A percentile compares a stretch with the other conserved stretches of the same genome.
These are phyloP conservation scores for Napeogenes inachia DNA, from an alignment of 2,888 invertebrate species.

Conservation along the genomic window DNA sequence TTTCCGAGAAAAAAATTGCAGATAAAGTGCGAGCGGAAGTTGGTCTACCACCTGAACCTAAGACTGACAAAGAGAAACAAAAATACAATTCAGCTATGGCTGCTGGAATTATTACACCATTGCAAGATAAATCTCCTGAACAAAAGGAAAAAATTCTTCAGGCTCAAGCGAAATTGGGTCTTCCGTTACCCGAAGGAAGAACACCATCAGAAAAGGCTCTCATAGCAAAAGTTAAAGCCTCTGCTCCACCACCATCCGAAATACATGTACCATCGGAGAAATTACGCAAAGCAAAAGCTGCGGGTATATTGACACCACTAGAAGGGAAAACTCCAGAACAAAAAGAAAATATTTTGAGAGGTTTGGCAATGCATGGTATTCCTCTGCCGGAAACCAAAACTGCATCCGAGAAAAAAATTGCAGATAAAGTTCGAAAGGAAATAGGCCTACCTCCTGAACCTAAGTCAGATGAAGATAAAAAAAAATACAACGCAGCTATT, in stretches of 20 bases:
- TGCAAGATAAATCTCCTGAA: constrained; percentile 33
- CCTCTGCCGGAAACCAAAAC: not conserved
- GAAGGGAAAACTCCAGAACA: too few species aligned
- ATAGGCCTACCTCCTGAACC: constrained; percentile 32
- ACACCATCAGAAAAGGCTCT: constrained; percentile 31
- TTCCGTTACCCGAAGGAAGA: constrained; percentile 30
- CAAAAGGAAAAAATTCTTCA: constrained; percentile 32
- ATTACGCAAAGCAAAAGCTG: constrained; percentile 31
- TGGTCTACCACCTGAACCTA: constrained; percentile 27
- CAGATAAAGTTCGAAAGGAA: constrained; percentile 24
- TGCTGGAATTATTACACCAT: constrained; percentile 33
- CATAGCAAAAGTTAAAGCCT: constrained; percentile 21
- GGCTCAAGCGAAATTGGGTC: constrained; percentile 26
- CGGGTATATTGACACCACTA: not conserved
- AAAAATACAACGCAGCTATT: constrained; percentile 35
- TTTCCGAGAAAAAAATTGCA: constrained; percentile 23
- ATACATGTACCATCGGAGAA: constrained; percentile 31
- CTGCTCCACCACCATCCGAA: constrained; percentile 8
- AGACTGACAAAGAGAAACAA: constrained; percentile 29
- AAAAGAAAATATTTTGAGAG: too few species aligned
- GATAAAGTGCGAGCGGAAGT: constrained; percentile 23
- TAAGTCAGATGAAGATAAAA: constrained; percentile 22
- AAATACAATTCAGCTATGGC: constrained; percentile 37
- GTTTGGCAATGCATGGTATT: too few species aligned
- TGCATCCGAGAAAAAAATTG: constrained; percentile 29